Evolutionary conservation across 2,888 invertebrate genomes (phyloP).

Genomic region (Acrobeloides nanus): DNA sequence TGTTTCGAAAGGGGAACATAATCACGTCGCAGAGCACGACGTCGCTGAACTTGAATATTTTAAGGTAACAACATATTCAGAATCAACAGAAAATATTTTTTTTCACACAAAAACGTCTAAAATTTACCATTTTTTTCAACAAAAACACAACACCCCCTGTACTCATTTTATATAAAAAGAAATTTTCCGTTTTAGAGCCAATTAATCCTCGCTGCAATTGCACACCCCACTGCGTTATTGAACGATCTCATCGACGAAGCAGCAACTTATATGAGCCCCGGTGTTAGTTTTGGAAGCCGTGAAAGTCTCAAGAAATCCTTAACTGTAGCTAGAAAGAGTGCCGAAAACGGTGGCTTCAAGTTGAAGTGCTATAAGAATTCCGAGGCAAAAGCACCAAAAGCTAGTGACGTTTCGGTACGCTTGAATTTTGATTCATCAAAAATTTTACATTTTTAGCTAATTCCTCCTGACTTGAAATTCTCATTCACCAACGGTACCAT

Average conservation of each 20-base stretch:
- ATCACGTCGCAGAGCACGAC: conserved; percentile 47
- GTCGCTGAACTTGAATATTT: conserved; percentile 52
- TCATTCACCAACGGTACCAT: conserved; percentile 23
- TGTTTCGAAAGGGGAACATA: conserved; percentile 47
- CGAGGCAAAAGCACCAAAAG: conserved; percentile 11
- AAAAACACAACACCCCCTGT: background rate
- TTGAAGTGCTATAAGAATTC: conserved; percentile 27
- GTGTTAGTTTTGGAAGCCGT: conserved; percentile 41
- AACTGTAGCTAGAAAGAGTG: conserved; percentile 39
- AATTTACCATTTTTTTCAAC: too few species aligned
- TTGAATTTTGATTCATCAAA: conserved; percentile 2
- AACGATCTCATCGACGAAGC: conserved; percentile 35
- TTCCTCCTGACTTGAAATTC: conserved; percentile 11
- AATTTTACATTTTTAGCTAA: conserved; percentile 6
- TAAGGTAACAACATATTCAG: conserved; percentile 39
- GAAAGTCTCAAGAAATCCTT: conserved; percentile 48
- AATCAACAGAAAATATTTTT: too few species aligned
- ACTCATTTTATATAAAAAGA: background rate
- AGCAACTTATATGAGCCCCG: conserved; percentile 23
- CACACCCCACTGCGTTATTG: conserved; percentile 20
- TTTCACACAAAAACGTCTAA: too few species aligned
- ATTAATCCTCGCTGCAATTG: conserved; percentile 33
- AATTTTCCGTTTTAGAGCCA: conserved; percentile 24
- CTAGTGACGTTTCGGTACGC: background rate
- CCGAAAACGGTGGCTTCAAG: conserved; percentile 48